phyloP scores from a whole-genome alignment of 2,797 vertebrate species.

The Cryptoblepharus egeriae region DNA sequence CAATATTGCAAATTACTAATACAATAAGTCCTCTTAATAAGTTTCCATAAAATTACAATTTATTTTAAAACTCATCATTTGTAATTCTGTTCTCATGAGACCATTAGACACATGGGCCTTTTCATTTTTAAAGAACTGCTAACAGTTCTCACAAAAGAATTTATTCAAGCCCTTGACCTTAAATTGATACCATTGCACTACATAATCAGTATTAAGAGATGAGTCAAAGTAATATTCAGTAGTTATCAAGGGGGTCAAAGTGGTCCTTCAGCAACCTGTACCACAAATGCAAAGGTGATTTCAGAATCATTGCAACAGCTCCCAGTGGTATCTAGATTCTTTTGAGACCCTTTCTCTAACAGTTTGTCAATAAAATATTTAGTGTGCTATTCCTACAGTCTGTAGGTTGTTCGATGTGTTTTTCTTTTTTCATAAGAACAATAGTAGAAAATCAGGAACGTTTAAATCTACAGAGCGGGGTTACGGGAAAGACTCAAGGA shows the following conservation, averaged over 20 bases:
- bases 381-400: neutral
- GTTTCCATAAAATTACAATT: constrained; percentile 69
- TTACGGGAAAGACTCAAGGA: neutral
- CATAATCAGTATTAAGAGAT: constrained; percentile 73
- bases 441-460: neutral
- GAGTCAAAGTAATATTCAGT: constrained; percentile 59
- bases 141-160: constrained; percentile 67
- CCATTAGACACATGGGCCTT: constrained; percentile 55
- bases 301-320: constrained; percentile 30
- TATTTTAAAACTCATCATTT: constrained; percentile 71
- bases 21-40: constrained; percentile 67
- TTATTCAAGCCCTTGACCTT: constrained; percentile 71
- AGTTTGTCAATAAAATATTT: constrained; percentile 16
- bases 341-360: neutral
- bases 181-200: constrained; percentile 73
- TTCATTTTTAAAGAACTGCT: constrained; percentile 69
- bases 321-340: neutral
- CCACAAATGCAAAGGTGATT: constrained; percentile 17
- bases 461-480: neutral
- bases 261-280: constrained; percentile 31
- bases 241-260: constrained; percentile 47
- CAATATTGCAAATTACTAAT: constrained; percentile 59
- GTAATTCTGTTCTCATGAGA: constrained; percentile 67
- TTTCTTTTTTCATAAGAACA: neutral
- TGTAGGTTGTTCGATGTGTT: neutral